These are phyloP conservation scores for Smutsia gigantea DNA, from an alignment of 2,797 vertebrate species.

Conservation along the genomic window DNA sequence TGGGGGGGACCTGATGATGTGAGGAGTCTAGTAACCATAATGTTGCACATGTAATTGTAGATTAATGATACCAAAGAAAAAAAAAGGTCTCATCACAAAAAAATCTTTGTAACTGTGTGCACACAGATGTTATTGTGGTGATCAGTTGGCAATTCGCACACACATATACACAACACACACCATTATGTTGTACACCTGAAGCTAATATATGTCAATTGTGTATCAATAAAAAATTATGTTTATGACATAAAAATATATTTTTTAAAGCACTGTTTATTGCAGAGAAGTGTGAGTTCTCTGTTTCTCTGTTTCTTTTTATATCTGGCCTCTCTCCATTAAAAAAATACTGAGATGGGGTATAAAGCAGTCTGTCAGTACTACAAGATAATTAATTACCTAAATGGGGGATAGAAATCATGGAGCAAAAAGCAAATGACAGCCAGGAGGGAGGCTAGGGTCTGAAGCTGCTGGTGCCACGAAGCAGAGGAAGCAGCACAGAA, in stretches of 20 bases:
- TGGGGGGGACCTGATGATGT: too few species aligned
- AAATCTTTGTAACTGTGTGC: neutral
- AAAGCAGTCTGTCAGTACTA: neutral
- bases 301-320: neutral
- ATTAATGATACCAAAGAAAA: too few species aligned
- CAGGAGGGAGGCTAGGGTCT: too few species aligned
- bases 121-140: neutral
- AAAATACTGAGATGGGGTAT: neutral
- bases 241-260: neutral
- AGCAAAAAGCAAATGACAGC: neutral
- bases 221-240: neutral
- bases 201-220: neutral
- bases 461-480: neutral
- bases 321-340: neutral
- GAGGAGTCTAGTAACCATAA: too few species aligned
- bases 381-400: neutral
- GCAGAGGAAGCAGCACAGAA: neutral
- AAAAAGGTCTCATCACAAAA: too few species aligned
- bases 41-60: too few species aligned
- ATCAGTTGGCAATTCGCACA: neutral
- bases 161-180: neutral
- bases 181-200: neutral
- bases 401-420: neutral
- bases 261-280: neutral
- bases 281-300: neutral